phyloP scores from a whole-genome alignment of 1,140 invertebrate genomes.

The Lanistes nyassanus region DNA sequence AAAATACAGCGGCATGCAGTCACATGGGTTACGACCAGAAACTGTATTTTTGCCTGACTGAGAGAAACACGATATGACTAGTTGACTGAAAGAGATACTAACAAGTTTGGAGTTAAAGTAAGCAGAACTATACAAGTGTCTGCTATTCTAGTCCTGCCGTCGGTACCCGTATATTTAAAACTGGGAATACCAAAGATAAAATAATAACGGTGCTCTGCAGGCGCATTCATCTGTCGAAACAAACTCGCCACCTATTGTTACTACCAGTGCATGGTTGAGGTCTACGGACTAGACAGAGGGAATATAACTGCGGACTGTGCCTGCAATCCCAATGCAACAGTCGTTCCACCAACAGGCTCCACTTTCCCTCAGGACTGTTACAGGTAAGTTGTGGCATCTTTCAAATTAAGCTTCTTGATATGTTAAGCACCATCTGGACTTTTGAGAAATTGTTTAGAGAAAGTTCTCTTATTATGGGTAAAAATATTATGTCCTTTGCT shows the following conservation, averaged over 20 bases:
- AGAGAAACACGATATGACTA: not conserved
- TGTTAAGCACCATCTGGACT: too few species aligned
- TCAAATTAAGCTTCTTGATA: too few species aligned
- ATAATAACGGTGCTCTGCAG: not conserved
- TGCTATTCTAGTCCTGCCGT: not conserved
- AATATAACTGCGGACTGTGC: not conserved
- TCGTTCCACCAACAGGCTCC: too few species aligned
- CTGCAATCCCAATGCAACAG: not conserved
- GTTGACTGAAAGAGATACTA: not conserved
- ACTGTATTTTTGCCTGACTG: not conserved
- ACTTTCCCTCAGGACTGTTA: too few species aligned
- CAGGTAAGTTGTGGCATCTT: too few species aligned
- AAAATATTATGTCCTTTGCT: too few species aligned
- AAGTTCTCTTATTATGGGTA: too few species aligned
- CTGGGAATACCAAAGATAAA: not conserved
- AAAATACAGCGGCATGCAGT: not conserved
- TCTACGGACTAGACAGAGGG: not conserved
- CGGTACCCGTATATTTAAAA: not conserved
- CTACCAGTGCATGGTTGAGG: slow-evolving; percentile 5
- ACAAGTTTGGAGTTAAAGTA: not conserved
- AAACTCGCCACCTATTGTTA: not conserved
- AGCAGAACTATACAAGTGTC: not conserved
- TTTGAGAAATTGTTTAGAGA: too few species aligned
- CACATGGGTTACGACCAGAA: too few species aligned
- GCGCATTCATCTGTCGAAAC: not conserved